Evolutionary conservation across 1,140 invertebrate species (phyloP), one percentile per base, ranked within the genome.

Genomic region (Hylyphantes graminicola): DNA sequence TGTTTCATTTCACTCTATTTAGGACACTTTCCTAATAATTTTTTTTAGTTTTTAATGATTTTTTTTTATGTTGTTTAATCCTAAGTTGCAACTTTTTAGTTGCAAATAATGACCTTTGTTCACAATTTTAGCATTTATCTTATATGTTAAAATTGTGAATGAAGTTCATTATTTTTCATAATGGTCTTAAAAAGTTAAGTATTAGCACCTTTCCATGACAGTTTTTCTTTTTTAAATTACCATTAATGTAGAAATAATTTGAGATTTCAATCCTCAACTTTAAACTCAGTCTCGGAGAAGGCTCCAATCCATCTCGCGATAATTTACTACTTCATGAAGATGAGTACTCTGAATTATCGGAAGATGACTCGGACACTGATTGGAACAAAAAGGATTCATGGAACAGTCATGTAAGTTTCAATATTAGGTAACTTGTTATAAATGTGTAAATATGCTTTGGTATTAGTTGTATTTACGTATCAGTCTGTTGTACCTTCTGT

Each of bases 271-370:
- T 70, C 65, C 63, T 70, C 70, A 57, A 80, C 59, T 64, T 55
- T 8, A 17, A 54, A 12, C 35, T 35, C 63, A 87, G 86, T 12
- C 88, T 91, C 2, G 90, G 91, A 90, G 92, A 89, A 80, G 88
- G 88, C 55, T 73, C 87, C 10, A 88, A 87, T 70, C 88, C 89
- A n/a, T 88, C 89, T 19, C 87, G 87, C 85, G 89, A 90, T 74
- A 90, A 89, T 86, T 86, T 90, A 5, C 86, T 90, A 11, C 85
- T 89, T 7, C 92, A 93, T 85, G 92, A 93, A 84, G 92, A 91
- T 87, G 93, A 92, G 7, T 87, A 87, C 78, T 85, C 78, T 48
- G 82, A 87, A 70, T 70, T 87, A 48, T 81, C 85, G 8, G 85
- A 87, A 75, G 86, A 87, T 63, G 85, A 85, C 55, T 85, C 80